phyloP scores from a whole-genome alignment of 2,888 invertebrate species.

The Patella ulyssiponensis region DNA sequence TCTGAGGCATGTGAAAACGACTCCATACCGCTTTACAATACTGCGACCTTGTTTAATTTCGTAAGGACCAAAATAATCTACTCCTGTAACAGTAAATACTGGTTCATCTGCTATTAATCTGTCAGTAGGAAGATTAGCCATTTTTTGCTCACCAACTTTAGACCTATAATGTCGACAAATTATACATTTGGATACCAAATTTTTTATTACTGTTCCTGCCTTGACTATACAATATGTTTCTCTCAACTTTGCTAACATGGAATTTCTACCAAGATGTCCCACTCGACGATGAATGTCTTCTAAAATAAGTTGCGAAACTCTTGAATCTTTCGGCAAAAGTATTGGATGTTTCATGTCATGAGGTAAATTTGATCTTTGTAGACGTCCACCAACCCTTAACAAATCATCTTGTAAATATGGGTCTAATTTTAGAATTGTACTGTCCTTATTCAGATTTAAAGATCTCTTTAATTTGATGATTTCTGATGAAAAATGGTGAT shows the following conservation, averaged over 20 bases:
- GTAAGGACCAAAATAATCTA: slow-evolving; percentile 36
- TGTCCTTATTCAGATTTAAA: not conserved
- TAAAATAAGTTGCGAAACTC: slow-evolving; percentile 13
- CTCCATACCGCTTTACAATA: no score
- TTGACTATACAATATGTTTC: slow-evolving; percentile 37
- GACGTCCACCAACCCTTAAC: slow-evolving; percentile 14
- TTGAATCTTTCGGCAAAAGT: slow-evolving; percentile 15
- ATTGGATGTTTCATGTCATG: slow-evolving; percentile 17
- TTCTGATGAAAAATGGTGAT: not conserved
- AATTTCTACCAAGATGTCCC: slow-evolving; percentile 6
- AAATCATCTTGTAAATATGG: not conserved
- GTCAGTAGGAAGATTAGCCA: slow-evolving; percentile 21
- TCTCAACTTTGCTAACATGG: slow-evolving; percentile 1
- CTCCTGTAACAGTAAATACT: slow-evolving; percentile 22
- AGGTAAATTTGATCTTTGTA: not conserved
- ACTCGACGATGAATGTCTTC: not conserved
- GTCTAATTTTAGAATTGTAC: not conserved
- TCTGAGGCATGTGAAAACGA: no score
- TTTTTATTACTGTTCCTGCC: slow-evolving; percentile 33
- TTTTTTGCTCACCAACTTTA: not conserved
- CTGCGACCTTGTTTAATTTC: slow-evolving; percentile 29
- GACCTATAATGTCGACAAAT: slow-evolving; percentile 8
- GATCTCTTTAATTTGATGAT: not conserved
- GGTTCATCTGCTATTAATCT: slow-evolving; percentile 10
- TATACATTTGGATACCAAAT: slow-evolving; percentile 13